Base-by-base conservation (phyloP, 2,888 invertebrate species). In the Dorcus hopei region DNA sequence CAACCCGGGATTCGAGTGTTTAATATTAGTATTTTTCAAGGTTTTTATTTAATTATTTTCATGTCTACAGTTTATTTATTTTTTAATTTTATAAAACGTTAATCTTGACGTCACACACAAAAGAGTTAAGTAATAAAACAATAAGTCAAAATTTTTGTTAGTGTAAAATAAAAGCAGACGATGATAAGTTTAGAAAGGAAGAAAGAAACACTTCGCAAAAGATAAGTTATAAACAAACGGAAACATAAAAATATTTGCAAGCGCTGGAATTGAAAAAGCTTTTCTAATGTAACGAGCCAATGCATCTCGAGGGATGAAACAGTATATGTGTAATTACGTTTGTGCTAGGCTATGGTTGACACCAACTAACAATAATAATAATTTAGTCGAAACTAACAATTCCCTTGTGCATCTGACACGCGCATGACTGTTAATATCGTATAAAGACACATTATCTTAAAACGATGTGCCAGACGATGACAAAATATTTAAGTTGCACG, bases 331-430 rank as follows among this genome's bases (percentile, higher is more conserved):
- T 67, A 71, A 65, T 64, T 71, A 72, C 70, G 67, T 67, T 72
- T 72, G 78, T 77, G 67, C 77, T 75, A 77, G 77, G 73, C 77
- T 73, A 71, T 70, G 76, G 74, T 75, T 77, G 77, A 73, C 75
- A 77, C 78, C 26, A 33, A 33, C 26, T 33, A 69, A 71, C 71
- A 70, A 60, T 57, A 66, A 65, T 65, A 65, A 68, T 65, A 68
- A 68, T 68, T 72, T 64, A 66, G 68, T 70, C 66, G 68, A 70
- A 68, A 70, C 70, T 59, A 57, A 57, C 70, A 69, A 71, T 64
- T 73, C 77, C 73, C 76, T 61, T 59, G 76, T 68, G 76, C 72
- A 70, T 70, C 52, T 52, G 61, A 65, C 47, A 53, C 49, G 58
- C 58, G 58, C 58, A 58, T 57, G 57, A 52, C 52, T 45, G 52